phyloP scores from a whole-genome alignment of 2,797 vertebrate species.

The Falco peregrinus region DNA sequence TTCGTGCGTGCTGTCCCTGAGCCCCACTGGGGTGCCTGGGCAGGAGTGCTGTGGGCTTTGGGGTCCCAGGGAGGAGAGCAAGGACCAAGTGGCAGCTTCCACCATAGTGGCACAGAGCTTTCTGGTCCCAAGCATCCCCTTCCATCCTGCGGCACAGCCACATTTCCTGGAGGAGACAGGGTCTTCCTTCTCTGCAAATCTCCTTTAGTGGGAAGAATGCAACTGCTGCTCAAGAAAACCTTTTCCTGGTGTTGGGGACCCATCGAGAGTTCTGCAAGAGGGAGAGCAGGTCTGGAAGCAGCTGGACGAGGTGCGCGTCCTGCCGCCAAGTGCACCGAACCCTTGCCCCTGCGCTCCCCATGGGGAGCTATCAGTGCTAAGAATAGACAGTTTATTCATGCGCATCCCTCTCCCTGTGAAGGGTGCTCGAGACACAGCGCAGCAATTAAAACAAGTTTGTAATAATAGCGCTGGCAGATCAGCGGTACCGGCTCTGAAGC shows the following conservation, averaged over 20 bases:
- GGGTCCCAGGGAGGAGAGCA: fast-evolving
- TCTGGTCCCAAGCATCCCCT: not conserved
- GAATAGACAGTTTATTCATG: not conserved
- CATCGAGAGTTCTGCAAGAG: fast-evolving
- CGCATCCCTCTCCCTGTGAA: not conserved
- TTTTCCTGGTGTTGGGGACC: not conserved
- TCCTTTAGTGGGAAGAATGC: not conserved
- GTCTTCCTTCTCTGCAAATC: not conserved
- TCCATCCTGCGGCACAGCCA: not conserved
- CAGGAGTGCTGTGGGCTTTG: not conserved
- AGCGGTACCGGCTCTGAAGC: fast-evolving
- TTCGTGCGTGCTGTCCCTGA: not conserved
- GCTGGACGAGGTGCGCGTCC: not conserved
- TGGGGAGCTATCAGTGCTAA: not conserved
- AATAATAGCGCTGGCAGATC: not conserved
- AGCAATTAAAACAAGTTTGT: constrained; percentile 13
- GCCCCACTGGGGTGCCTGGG: not conserved
- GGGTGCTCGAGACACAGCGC: not conserved
- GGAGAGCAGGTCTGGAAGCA: not conserved
- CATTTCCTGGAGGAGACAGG: not conserved
- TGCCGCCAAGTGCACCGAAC: fast-evolving
- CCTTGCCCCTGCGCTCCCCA: fast-evolving
- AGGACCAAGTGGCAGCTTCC: not conserved
- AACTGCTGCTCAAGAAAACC: not conserved
- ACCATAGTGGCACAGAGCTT: not conserved